Evolutionary conservation across 2,113 vertebrate genomes (phyloP).

Genomic region (Callipepla squamata): DNA sequence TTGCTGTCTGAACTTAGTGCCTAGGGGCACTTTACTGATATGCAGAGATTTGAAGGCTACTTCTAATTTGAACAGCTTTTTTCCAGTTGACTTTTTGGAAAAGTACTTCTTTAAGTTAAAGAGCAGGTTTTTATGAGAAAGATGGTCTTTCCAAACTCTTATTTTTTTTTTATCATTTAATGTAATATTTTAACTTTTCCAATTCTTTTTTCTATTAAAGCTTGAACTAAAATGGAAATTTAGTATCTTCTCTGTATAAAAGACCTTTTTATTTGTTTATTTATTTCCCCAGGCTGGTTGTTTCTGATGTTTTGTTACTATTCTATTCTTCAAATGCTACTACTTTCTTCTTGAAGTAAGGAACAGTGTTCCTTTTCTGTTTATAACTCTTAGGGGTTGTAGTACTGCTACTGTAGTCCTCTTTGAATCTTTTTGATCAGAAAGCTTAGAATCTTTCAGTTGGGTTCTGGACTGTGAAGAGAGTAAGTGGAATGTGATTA

Average conservation of each 20-base stretch:
- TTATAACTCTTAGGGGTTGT: not conserved
- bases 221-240: slow-evolving; percentile 61
- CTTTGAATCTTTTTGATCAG: not conserved
- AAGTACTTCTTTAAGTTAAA: not conserved
- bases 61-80: not conserved
- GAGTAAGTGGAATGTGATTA: not conserved
- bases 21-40: not conserved
- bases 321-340: slow-evolving; percentile 22
- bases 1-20: not conserved
- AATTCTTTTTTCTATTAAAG: slow-evolving; percentile 36
- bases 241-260: slow-evolving; percentile 42
- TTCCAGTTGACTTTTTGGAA: not conserved
- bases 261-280: slow-evolving; percentile 8
- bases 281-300: slow-evolving; percentile 20
- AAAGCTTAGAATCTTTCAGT: not conserved
- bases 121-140: slow-evolving; percentile 22
- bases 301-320: slow-evolving; percentile 41
- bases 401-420: not conserved
- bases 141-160: slow-evolving; percentile 19
- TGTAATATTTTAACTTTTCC: slow-evolving; percentile 59
- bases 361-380: not conserved
- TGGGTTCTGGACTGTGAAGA: not conserved
- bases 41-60: not conserved
- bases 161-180: slow-evolving; percentile 50
- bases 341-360: not conserved